Base-by-base conservation (phyloP, 2,797 vertebrate species). In the Discoglossus pictus region DNA sequence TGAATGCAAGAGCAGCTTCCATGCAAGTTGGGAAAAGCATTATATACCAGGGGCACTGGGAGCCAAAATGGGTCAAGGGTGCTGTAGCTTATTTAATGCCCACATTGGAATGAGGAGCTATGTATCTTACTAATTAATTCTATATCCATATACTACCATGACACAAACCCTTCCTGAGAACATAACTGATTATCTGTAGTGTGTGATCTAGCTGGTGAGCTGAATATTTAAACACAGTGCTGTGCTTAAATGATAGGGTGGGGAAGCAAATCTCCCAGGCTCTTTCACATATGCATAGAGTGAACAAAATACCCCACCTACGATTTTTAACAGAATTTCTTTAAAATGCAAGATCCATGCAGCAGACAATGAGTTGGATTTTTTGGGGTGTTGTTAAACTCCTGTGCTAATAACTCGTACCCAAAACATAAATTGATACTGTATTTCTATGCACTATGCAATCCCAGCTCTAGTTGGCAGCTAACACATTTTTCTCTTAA, bases 171-270 rank as follows among this genome's bases (percentile, higher is more conserved):
- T 38, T 70, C 36, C 36, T 17, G 27, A 16, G 68, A 8, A 31
- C 27, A 31, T 31, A 31, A 31, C 4, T 4, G 59, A 62, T 47
- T 62, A 63, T 70, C 40, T 58, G 2, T 58, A 53, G 50, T 42
- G 50, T 62, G 16, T 63, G 34, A 63, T 62, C 23, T 56, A 48
- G 52, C 47, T 56, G 67, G 34, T 42, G 60, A 62, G 50, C 42
- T 56, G 60, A 63, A 70, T 70, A 42, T 63, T 56, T 63, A 58
- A 70, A 63, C 52, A 40, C 51, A 42, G 60, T 48, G 55, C 56
- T 68, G 65, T 63, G 68, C 58, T 48, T 42, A 63, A 56, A 61
- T 50, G 42, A 31, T 17, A 63, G 51, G 65, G 55, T 68, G 65
- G 65, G 52, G 60, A 63, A 55, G 58, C 55, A 59, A 42, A 68